A percentile compares a stretch with the other conserved stretches of the same genome.
Evolutionary conservation across 2,888 invertebrate genomes (phyloP).

Genomic region (Pachycephus smyrnensis): DNA sequence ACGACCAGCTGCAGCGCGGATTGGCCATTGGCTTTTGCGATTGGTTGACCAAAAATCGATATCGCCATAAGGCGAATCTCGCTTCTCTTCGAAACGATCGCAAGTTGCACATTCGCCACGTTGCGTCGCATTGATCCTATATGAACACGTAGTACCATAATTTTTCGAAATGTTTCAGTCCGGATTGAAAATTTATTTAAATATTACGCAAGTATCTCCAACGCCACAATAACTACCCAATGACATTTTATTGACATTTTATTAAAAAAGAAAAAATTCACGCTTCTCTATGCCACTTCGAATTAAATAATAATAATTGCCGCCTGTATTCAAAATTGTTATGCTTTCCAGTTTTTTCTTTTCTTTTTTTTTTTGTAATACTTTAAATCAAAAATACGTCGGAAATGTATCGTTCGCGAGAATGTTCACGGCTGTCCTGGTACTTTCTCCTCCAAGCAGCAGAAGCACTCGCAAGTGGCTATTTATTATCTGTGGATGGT

Average conservation of each 20-base stretch:
- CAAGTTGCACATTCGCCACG: not conserved
- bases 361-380: not conserved
- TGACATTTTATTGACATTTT: too few species aligned
- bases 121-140: not conserved
- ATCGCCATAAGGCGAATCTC: slow-evolving; percentile 2
- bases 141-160: not conserved
- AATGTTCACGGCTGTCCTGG: not conserved
- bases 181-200: not conserved
- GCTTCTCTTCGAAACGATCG: not conserved
- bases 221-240: too few species aligned
- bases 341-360: too few species aligned
- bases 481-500: not conserved
- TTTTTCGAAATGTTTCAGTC: not conserved
- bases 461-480: not conserved
- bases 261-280: not conserved
- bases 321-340: too few species aligned
- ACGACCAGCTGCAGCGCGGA: not conserved
- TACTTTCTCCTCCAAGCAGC: not conserved
- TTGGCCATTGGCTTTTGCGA: slow-evolving; percentile 1
- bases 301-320: not conserved
- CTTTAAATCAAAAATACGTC: too few species aligned
- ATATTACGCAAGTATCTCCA: not conserved
- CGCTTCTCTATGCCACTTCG: not conserved
- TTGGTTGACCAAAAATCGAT: not conserved
- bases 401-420: not conserved